Base-by-base conservation (phyloP, 2,888 invertebrate genomes). In the Cerastis rubricosa region DNA sequence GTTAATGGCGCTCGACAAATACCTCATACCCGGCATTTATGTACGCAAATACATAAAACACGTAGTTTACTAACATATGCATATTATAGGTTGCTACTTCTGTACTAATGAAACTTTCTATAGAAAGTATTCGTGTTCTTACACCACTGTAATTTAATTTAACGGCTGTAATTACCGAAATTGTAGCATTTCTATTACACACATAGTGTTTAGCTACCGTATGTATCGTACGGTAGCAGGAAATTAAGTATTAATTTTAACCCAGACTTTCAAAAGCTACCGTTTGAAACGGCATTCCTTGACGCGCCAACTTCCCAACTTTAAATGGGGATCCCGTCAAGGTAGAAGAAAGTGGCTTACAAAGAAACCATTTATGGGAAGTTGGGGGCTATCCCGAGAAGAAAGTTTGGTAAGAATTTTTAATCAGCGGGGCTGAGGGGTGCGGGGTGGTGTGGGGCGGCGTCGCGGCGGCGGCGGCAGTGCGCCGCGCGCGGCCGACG, bases 401-500 rank as follows among this genome's bases (percentile, higher is more conserved):
- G 85, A 90, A 93, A 93, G 95, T 96, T 96, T 93, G 90, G 88
- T 90, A 94, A 95, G 96, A 95, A 96, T 96, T 94, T 95, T 94
- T 94, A 95, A 95, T 94, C 92, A 95, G 94, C 91, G 87, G 85
- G 84, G 87, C 75, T 64, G 87, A 76, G 83, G 76, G 80, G 79
- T 76, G 84, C 74, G 78, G 83, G 83, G 88, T 74, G 83, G 75
- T 85, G 90, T 87, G 90, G 89, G 92, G 91, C 89, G 91, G 89
- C 89, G 91, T 86, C 90, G 91, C 90, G 92, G 91, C 92, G 92
- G 92, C 94, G 95, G 92, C 95, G 94, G 93, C 95, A 95, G 95
- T 96, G 96, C 95, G 97, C 96, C 96, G 97, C 97, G 97, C 97
- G 97, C 97, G 97, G 96, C 96, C 97, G 94, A 90, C 92, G 94